phyloP scores from a whole-genome alignment of 1,140 invertebrate genomes.

The Sesamia nonagrioides region DNA sequence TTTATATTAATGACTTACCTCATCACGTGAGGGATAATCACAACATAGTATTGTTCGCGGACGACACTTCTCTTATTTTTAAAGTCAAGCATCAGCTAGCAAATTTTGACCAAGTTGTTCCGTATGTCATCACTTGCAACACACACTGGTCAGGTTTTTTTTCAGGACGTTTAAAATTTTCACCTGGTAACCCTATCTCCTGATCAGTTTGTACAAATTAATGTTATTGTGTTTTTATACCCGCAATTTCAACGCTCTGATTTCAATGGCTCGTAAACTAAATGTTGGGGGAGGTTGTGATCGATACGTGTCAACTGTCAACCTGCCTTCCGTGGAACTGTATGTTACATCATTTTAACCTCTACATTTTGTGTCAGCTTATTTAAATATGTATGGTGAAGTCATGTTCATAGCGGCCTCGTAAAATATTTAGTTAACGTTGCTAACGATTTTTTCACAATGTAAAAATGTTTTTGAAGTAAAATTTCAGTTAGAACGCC shows the following conservation, averaged over 20 bases:
- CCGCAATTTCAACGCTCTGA: neutral
- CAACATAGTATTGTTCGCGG: no score
- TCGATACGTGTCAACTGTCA: neutral
- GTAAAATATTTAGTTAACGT: neutral
- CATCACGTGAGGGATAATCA: no score
- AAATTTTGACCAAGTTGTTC: no score
- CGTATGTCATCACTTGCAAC: no score
- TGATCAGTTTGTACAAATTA: slow-evolving; percentile 13
- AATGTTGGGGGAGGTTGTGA: slow-evolving; percentile 17
- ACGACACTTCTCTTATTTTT: no score
- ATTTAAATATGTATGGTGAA: neutral
- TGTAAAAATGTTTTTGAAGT: slow-evolving; percentile 16
- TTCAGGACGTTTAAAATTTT: no score
- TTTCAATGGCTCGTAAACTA: slow-evolving; percentile 25
- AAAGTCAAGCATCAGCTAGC: no score
- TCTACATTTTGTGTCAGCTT: neutral
- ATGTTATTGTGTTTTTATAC: neutral
- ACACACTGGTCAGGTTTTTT: no score
- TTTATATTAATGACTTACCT: no score
- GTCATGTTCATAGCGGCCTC: no score
- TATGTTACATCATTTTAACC: no score
- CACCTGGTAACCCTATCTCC: no score
- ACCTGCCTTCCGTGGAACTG: neutral
- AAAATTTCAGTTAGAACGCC: neutral
- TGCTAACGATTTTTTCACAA: neutral